phyloP scores from a whole-genome alignment of 2,797 vertebrate genomes.

The Fistularia commersonii region DNA sequence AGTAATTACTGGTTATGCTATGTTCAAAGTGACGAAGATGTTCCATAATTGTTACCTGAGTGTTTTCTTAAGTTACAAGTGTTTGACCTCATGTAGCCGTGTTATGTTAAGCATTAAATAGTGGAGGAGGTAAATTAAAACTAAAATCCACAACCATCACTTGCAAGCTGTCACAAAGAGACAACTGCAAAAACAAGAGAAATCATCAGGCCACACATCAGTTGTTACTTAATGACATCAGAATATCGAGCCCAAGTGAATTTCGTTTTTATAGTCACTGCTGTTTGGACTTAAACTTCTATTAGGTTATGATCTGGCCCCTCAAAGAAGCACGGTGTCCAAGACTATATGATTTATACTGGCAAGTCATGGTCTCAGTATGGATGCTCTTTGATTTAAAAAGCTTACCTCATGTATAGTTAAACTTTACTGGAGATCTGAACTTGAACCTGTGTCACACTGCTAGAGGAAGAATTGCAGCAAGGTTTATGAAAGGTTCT shows the following conservation, averaged over 20 bases:
- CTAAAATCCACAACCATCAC: no score
- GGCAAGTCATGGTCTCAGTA: slow-evolving; percentile 19
- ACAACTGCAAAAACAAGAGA: no score
- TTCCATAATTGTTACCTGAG: no score
- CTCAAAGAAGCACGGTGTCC: slow-evolving; percentile 7
- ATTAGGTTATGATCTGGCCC: slow-evolving; percentile 15
- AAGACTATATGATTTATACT: slow-evolving; percentile 23
- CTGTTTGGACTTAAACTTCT: slow-evolving; percentile 19
- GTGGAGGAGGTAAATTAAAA: no score
- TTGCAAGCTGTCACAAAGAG: no score
- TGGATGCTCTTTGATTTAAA: slow-evolving; percentile 21
- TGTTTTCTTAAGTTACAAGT: no score
- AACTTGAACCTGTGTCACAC: slow-evolving; percentile 7
- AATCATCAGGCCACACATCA: neutral
- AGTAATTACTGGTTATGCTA: no score
- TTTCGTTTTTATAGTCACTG: slow-evolving; percentile 5
- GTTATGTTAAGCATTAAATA: no score
- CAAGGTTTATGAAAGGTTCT: slow-evolving; percentile 11
- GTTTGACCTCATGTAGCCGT: no score
- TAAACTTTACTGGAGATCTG: slow-evolving; percentile 13
- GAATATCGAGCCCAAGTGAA: slow-evolving; percentile 1
- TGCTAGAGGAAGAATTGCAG: neutral
- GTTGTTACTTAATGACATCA: slow-evolving; percentile 3
- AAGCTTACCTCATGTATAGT: slow-evolving; percentile 19
- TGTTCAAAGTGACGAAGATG: no score